Percentiles rank a stretch among this genome's conserved stretches.
Evolutionary conservation across 2,113 vertebrate species (phyloP).

Genomic region (Equus quagga): DNA sequence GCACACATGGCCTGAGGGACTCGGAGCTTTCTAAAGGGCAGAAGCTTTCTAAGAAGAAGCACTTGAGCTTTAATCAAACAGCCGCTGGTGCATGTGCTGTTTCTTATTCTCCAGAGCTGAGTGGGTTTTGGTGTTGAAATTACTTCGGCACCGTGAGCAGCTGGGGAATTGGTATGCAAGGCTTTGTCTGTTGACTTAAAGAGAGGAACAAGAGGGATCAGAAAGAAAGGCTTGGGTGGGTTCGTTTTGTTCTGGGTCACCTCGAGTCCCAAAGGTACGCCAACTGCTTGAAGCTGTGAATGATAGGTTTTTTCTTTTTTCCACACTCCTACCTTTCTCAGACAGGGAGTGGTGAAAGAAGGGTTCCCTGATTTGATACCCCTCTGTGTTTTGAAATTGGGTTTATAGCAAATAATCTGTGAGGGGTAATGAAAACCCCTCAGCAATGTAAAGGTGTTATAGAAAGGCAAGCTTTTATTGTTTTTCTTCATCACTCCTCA

Average conservation of each 20-base stretch:
- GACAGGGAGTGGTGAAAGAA: slow-evolving; percentile 4
- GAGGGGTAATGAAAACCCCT: slow-evolving; percentile 11
- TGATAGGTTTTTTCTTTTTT: slow-evolving; percentile 12
- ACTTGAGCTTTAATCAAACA: slow-evolving; percentile 74
- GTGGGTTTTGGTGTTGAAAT: slow-evolving; percentile 75
- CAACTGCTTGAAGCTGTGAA: slow-evolving; percentile 60
- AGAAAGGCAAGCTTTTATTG: slow-evolving; percentile 16
- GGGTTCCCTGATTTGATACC: not conserved
- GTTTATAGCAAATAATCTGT: slow-evolving; percentile 52
- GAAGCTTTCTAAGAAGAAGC: slow-evolving; percentile 54
- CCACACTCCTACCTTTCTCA: not conserved
- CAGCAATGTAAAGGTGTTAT: slow-evolving; percentile 38
- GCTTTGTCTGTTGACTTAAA: slow-evolving; percentile 74
- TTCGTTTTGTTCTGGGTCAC: slow-evolving; percentile 68
- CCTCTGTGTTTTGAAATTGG: slow-evolving; percentile 66
- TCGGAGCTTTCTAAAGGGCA: slow-evolving; percentile 71
- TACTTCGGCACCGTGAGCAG: slow-evolving; percentile 45
- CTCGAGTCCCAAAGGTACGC: slow-evolving; percentile 32
- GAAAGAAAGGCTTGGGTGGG: slow-evolving; percentile 60
- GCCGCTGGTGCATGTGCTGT: slow-evolving; percentile 10
- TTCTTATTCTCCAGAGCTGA: slow-evolving; percentile 74
- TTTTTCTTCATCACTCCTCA: not conserved
- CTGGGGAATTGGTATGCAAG: slow-evolving; percentile 67
- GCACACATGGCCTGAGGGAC: slow-evolving; percentile 42
- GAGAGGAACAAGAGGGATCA: slow-evolving; percentile 46